These are phyloP conservation scores for Drosophila guanche DNA, from an alignment of 1,140 invertebrate species.

Conservation along the genomic window DNA sequence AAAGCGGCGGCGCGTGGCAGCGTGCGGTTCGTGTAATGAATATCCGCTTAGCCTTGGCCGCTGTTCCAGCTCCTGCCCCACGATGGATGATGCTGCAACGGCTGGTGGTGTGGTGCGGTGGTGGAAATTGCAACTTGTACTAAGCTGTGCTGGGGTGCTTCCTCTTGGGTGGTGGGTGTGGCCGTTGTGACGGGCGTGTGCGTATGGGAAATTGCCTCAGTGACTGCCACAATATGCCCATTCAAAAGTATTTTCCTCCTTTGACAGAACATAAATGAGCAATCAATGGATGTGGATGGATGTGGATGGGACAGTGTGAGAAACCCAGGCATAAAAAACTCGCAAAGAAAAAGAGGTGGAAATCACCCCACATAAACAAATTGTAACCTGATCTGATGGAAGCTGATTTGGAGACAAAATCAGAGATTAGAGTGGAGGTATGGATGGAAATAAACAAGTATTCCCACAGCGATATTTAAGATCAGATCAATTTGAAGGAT, in stretches of 20 bases:
- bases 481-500: no score
- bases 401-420: constrained; percentile 1
- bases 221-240: constrained; percentile 78
- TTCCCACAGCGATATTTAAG: no score
- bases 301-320: constrained; percentile 43
- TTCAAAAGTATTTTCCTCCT: constrained; percentile 22
- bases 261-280: constrained; percentile 51
- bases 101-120: constrained; percentile 26
- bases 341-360: constrained; percentile 6
- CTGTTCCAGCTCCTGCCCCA: constrained; percentile 38
- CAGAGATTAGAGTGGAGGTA: no score
- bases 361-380: constrained; percentile 11
- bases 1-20: constrained; percentile 79
- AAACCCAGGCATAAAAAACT: constrained; percentile 45
- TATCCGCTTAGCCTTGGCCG: constrained; percentile 73
- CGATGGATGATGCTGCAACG: constrained; percentile 28
- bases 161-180: constrained; percentile 46
- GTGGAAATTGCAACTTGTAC: constrained; percentile 35
- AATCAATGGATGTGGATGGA: constrained; percentile 54
- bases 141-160: constrained; percentile 1
- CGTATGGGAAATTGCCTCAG: constrained; percentile 67
- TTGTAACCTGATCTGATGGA: constrained; percentile 17
- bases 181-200: constrained; percentile 63
- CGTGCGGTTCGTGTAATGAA: constrained; percentile 83
- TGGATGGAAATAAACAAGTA: no score